Conservation (phyloP, 1,140 invertebrate genomes). For the Panagrolaimus sp. region DNA sequence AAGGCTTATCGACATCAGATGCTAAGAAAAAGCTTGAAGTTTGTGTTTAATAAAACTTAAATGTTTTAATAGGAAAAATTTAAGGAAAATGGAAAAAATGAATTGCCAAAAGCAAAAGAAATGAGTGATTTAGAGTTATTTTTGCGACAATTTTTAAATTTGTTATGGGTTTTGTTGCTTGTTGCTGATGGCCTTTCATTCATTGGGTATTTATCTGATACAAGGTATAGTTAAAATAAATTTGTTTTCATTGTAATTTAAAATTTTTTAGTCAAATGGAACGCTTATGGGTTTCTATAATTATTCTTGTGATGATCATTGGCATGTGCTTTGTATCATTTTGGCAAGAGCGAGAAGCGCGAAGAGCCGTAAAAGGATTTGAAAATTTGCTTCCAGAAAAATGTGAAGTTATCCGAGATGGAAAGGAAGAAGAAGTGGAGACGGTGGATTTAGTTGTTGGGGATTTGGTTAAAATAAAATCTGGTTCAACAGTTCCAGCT, state of each 20-base stretch:
- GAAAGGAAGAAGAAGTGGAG: constrained; percentile 78
- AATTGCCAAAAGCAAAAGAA: constrained; percentile 27
- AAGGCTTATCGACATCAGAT: constrained; percentile 16
- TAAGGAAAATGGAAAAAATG: constrained; percentile 22
- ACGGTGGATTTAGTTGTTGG: constrained; percentile 84
- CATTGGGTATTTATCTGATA: constrained; percentile 18
- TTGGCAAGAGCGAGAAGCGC: constrained; percentile 35
- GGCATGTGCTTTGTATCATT: constrained; percentile 38
- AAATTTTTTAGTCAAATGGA: too few relatives aligned
- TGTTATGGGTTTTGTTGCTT: constrained; percentile 29
- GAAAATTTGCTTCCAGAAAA: constrained; percentile 66
- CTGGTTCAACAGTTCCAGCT: constrained; percentile 82
- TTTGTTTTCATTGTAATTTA: too few relatives aligned
- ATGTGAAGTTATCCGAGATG: constrained; percentile 85
- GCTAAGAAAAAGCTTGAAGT: not conserved
- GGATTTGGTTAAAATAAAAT: constrained; percentile 88
- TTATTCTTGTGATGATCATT: constrained; percentile 40
- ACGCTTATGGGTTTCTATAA: constrained; percentile 33
- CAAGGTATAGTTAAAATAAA: not conserved
- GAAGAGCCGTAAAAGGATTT: constrained; percentile 38
- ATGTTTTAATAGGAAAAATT: too few relatives aligned
- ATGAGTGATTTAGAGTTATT: constrained; percentile 31
- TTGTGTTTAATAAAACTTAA: too few relatives aligned
- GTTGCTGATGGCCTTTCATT: constrained; percentile 22
- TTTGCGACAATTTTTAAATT: constrained; percentile 26